These are phyloP conservation scores for Papilio gigon DNA, from an alignment of 2,888 invertebrate species.

Conservation along the genomic window DNA sequence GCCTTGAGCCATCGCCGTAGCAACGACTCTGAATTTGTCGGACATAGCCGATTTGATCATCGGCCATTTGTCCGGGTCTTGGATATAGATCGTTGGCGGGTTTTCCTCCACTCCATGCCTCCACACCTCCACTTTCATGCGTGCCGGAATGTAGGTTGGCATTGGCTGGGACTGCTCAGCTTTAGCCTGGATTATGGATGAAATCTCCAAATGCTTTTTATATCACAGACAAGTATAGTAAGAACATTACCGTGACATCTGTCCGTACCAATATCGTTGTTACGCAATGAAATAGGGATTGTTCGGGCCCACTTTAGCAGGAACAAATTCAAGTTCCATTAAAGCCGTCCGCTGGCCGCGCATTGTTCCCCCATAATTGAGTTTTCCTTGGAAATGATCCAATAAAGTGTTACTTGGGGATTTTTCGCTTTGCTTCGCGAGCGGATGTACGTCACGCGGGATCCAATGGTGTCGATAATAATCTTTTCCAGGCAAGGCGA, in stretches of 20 bases:
- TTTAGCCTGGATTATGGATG: no score
- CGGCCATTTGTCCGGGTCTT: no score
- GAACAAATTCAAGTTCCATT: slow-evolving; percentile 39
- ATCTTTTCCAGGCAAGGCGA: slow-evolving; percentile 42
- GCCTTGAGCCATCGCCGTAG: no score
- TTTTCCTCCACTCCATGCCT: no score
- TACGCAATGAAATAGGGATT: slow-evolving; percentile 22
- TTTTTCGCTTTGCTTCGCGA: slow-evolving; percentile 50
- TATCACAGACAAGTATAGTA: neutral
- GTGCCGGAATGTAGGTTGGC: no score
- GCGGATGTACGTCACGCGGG: slow-evolving; percentile 51
- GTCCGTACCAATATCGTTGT: slow-evolving; percentile 31
- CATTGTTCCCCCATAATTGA: slow-evolving; percentile 65
- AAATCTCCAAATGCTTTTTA: no score
- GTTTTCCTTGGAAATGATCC: slow-evolving; percentile 69
- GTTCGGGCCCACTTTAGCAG: slow-evolving; percentile 26
- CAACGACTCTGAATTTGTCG: no score
- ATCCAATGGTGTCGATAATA: slow-evolving; percentile 35
- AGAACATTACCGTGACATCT: slow-evolving; percentile 10
- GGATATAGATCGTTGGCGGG: no score
- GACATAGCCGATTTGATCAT: no score
- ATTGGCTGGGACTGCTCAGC: no score
- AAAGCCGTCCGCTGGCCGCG: slow-evolving; percentile 48
- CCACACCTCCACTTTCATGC: no score
- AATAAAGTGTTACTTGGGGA: slow-evolving; percentile 60